These are phyloP conservation scores for Ptychochromis oligacanthus DNA, from an alignment of 2,113 vertebrate genomes.

Conservation along the genomic window DNA sequence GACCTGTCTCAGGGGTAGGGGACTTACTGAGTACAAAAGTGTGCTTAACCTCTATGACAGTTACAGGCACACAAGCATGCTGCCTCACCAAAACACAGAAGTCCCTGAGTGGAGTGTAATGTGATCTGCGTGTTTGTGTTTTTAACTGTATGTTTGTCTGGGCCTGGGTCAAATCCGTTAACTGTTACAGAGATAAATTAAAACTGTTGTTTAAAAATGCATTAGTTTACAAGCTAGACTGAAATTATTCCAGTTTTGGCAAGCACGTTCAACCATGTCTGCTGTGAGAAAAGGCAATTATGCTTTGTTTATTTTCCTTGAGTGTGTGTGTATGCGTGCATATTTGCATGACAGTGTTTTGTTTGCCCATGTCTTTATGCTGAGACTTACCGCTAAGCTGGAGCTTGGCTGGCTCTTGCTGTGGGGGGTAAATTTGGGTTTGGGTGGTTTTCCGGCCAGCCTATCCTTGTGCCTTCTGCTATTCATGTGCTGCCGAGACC, in stretches of 20 bases:
- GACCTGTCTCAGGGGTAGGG: constrained; percentile 56
- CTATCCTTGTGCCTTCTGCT: constrained; percentile 97
- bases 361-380: constrained; percentile 42
- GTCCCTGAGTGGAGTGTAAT: constrained; percentile 25
- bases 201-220: constrained; percentile 43
- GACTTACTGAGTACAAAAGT: constrained; percentile 50
- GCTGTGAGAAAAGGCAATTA: constrained; percentile 45
- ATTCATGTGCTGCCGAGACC: constrained; percentile 89
- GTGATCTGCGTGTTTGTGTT: constrained; percentile 13
- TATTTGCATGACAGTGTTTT: constrained; percentile 45
- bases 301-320: constrained; percentile 33
- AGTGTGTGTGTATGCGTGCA: constrained; percentile 32
- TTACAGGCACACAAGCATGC: constrained; percentile 24
- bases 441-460: constrained; percentile 93
- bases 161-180: constrained; percentile 45
- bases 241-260: constrained; percentile 38
- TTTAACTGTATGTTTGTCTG: constrained; percentile 4
- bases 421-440: constrained; percentile 93
- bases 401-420: constrained; percentile 90
- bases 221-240: constrained; percentile 40
- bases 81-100: constrained; percentile 16
- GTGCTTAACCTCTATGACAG: constrained; percentile 63
- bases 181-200: constrained; percentile 22
- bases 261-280: constrained; percentile 37
- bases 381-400: constrained; percentile 86